Evolutionary conservation across 2,888 invertebrate genomes (phyloP).

Genomic region (Ennomos fuscantarius): DNA sequence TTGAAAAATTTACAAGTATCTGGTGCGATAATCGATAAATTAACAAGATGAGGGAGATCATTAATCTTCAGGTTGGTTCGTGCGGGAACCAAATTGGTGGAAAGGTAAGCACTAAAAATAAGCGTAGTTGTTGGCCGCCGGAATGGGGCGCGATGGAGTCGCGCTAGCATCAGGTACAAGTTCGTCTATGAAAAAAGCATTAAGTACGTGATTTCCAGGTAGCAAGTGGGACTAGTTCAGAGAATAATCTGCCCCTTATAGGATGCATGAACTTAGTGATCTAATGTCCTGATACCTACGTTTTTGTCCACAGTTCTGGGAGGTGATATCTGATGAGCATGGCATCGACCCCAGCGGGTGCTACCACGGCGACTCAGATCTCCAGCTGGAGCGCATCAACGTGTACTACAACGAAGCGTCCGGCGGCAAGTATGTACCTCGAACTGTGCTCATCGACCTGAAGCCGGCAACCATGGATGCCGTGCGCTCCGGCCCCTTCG

Average conservation of each 20-base stretch:
- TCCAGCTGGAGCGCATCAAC: slow-evolving; percentile 90
- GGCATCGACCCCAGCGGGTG: slow-evolving; percentile 89
- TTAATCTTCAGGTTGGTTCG: slow-evolving; percentile 91
- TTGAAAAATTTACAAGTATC: slow-evolving; percentile 71
- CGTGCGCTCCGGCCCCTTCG: slow-evolving; percentile 93
- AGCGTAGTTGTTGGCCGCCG: background rate
- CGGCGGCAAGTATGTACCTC: slow-evolving; percentile 78
- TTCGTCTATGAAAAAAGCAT: too few species aligned
- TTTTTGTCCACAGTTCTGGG: slow-evolving; percentile 87
- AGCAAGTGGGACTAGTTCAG: too few species aligned
- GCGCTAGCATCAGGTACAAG: too few species aligned
- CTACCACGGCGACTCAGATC: slow-evolving; percentile 89
- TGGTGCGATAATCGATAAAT: slow-evolving; percentile 53
- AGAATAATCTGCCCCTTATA: too few species aligned
- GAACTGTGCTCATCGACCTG: slow-evolving; percentile 73
- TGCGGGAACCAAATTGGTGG: slow-evolving; percentile 86
- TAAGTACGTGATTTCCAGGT: too few species aligned
- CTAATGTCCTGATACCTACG: background rate
- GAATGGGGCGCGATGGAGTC: too few species aligned
- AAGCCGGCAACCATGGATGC: slow-evolving; percentile 90
- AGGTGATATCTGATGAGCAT: slow-evolving; percentile 91
- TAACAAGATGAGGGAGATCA: slow-evolving; percentile 90
- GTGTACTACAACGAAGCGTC: slow-evolving; percentile 91
- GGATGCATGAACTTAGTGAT: too few species aligned
- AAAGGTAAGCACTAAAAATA: slow-evolving; percentile 74